Evolutionary conservation across 1,140 invertebrate genomes (phyloP), one percentile per base, ranked within the genome.

Genomic region (Drosophila ironensis): DNA sequence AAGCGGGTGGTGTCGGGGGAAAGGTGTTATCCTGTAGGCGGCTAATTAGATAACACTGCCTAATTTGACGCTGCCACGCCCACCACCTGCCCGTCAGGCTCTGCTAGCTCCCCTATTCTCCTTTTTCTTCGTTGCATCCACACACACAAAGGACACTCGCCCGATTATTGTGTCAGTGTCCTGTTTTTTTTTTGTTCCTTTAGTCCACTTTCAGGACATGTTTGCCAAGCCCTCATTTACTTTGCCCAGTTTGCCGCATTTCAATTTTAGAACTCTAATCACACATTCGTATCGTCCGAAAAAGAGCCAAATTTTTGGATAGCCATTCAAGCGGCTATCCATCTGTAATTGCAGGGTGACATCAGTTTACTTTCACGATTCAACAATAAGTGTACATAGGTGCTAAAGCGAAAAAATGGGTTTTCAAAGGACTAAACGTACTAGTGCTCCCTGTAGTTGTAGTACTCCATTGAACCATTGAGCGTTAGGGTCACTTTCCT

Each of bases 31-130:
- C 41, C 44, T 74, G 64, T 67, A 74, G 75, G 71, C 59, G 74
- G 44, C 75, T 84, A 86, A 84, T 84, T 84, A 86, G 80, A 80
- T 84, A 74, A 80, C 70, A 78, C 54, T 74, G 71, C 54, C 74
- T 84, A 84, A 84, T 84, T 72, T 82, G 78, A 44, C 54, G 56
- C 45, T 64, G 78, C 63, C 77, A 77, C 77, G 69, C 78, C 78
- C 53, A 59, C 45, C 33, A 16, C 33, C 33, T 16, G 33, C 33
- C n/a, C 7, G 14, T 16, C 33, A 17, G 14, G 14, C 5, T 8
- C 6, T 16, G 14, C 33, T 37, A 14, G 14, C n/a, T n/a, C 22
- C 17, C 41, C 19, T 20, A 33, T 50, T 35, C 11, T 51, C 24
- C 44, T 57, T 20, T 45, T 50, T 66, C 47, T 19, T 19, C 24